These are phyloP conservation scores for Dysdera silvatica DNA, from an alignment of 1,140 invertebrate species.

Conservation along the genomic window DNA sequence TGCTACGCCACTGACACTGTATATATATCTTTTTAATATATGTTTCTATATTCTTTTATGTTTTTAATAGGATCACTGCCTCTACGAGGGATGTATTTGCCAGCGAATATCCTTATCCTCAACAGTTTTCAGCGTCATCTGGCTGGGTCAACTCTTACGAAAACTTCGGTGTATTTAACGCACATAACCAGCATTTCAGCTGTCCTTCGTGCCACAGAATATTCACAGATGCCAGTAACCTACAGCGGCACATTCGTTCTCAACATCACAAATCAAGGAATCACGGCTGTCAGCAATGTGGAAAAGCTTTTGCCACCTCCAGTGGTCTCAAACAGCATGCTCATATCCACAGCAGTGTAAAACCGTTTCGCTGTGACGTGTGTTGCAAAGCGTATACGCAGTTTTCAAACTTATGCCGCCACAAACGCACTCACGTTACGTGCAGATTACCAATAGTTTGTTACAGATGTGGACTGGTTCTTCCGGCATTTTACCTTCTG, in stretches of 20 bases:
- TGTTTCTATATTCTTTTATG: too few relatives aligned
- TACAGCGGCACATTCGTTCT: slow-evolving; percentile 86
- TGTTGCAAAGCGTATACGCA: slow-evolving; percentile 89
- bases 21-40: too few relatives aligned
- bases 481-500: slow-evolving; percentile 70
- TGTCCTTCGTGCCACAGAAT: slow-evolving; percentile 41
- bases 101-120: too few relatives aligned
- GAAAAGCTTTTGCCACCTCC: slow-evolving; percentile 93
- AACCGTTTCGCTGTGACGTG: slow-evolving; percentile 86
- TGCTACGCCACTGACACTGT: too few relatives aligned
- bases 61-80: too few relatives aligned
- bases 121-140: too few relatives aligned
- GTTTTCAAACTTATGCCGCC: slow-evolving; percentile 96
- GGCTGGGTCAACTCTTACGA: too few relatives aligned
- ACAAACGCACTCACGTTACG: slow-evolving; percentile 94
- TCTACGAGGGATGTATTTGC: too few relatives aligned
- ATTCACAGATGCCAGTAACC: slow-evolving; percentile 88
- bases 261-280: slow-evolving; percentile 84
- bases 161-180: too few relatives aligned
- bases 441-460: slow-evolving; percentile 74
- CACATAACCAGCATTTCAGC: too few relatives aligned
- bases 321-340: slow-evolving; percentile 97
- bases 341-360: slow-evolving; percentile 95
- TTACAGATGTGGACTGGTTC: slow-evolving; percentile 80
- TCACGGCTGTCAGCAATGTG: slow-evolving; percentile 91